Percentiles rank a stretch among this genome's conserved stretches.
Evolutionary conservation across 2,113 vertebrate species (phyloP).

Genomic region (Saccopteryx leptura): DNA sequence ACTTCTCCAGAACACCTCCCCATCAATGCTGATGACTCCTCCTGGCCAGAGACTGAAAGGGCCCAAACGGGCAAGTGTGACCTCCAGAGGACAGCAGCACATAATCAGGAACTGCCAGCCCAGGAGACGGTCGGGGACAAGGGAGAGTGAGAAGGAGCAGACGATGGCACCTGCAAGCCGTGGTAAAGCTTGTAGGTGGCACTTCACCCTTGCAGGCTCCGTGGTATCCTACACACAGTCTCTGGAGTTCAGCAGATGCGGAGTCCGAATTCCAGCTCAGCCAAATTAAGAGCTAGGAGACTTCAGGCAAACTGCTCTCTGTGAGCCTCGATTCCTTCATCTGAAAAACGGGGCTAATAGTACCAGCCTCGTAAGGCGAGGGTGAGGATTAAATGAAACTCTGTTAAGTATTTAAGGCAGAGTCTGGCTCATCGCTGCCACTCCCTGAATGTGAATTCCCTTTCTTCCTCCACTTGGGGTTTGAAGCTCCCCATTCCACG

Average conservation of each 20-base stretch:
- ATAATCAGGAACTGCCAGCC: neutral
- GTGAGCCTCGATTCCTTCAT: constrained; percentile 37
- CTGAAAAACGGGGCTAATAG: neutral
- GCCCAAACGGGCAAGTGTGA: neutral
- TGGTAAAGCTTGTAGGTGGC: neutral
- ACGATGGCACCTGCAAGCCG: neutral
- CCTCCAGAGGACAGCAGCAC: neutral
- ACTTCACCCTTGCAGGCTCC: neutral
- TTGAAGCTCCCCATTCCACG: neutral
- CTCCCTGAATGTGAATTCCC: neutral
- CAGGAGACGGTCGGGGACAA: neutral
- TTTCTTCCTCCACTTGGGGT: neutral
- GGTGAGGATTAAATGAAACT: neutral
- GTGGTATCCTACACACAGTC: neutral
- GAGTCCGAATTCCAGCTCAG: neutral
- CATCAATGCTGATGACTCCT: neutral
- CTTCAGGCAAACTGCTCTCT: neutral
- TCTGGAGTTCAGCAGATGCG: neutral
- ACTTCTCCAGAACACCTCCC: neutral
- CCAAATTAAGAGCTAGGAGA: neutral
- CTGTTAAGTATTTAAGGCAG: neutral
- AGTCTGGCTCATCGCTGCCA: fast-evolving
- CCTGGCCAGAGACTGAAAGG: neutral
- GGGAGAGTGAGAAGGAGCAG: neutral
- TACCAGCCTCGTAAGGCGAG: neutral